A percentile compares a stretch with the other conserved stretches of the same genome.
Evolutionary conservation across 2,113 vertebrate genomes (phyloP).

Genomic region (Tychaedon coryphoeus): DNA sequence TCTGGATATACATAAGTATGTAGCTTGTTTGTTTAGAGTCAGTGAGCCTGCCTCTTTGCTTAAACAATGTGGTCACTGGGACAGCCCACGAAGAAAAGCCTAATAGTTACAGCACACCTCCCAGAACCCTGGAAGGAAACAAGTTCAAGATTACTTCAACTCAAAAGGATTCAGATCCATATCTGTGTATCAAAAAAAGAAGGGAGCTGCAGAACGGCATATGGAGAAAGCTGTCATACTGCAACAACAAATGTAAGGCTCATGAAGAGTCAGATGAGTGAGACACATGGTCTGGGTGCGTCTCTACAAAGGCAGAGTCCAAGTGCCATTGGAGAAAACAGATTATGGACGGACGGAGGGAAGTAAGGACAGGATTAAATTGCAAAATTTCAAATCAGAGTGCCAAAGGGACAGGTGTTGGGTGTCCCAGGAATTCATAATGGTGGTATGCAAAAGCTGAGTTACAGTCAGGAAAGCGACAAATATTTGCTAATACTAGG

Average conservation of each 20-base stretch:
- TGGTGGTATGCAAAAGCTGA: neutral
- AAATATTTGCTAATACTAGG: neutral
- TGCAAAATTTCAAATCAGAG: neutral
- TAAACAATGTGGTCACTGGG: no score
- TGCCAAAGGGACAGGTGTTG: neutral
- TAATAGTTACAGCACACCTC: neutral
- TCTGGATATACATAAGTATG: neutral
- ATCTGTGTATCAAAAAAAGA: neutral
- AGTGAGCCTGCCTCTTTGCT: neutral
- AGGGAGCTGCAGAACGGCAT: neutral
- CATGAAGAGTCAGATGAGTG: neutral
- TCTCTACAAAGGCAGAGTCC: neutral
- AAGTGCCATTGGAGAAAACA: neutral
- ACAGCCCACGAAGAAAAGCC: neutral
- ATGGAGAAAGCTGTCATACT: neutral
- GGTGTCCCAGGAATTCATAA: neutral
- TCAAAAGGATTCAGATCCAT: neutral
- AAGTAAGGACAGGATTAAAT: neutral
- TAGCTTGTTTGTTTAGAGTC: neutral
- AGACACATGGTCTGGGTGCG: neutral
- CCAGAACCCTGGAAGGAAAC: neutral
- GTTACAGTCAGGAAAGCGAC: neutral
- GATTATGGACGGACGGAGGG: fast-evolving
- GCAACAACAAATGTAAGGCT: neutral
- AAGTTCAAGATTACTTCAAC: neutral